Percentiles rank a stretch among this genome's conserved stretches.
Evolutionary conservation across 2,888 invertebrate genomes (phyloP).

Genomic region (Slavum lentiscoides): DNA sequence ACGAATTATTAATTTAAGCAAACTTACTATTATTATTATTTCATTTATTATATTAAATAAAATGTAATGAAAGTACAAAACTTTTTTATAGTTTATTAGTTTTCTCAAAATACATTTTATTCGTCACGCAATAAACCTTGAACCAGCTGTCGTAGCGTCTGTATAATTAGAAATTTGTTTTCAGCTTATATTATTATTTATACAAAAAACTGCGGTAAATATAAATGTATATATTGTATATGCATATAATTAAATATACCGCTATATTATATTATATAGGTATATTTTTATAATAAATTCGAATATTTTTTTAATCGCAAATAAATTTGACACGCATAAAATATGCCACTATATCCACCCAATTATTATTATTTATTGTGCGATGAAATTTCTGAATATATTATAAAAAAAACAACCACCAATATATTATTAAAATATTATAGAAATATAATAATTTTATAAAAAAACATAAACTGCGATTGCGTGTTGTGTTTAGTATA

Average conservation of each 20-base stretch:
- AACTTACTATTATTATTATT: background rate
- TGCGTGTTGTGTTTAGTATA: no score
- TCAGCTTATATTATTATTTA: no score
- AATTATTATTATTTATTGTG: background rate
- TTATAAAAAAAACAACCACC: background rate
- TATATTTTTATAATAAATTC: no score
- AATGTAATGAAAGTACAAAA: background rate
- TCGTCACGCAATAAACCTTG: slow-evolving; percentile 37
- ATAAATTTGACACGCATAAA: background rate
- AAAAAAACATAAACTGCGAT: background rate
- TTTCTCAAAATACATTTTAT: slow-evolving; percentile 26
- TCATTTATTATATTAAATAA: background rate
- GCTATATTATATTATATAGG: no score
- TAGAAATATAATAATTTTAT: background rate
- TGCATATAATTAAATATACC: no score
- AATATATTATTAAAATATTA: background rate
- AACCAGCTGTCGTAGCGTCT: background rate
- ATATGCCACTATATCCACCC: background rate
- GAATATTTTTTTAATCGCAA: no score
- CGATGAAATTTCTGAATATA: background rate
- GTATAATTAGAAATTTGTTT: slow-evolving; percentile 12
- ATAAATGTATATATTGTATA: no score
- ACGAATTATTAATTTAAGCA: background rate
- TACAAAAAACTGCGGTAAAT: no score
- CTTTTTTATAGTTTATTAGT: background rate